Evolutionary conservation across 2,113 vertebrate genomes (phyloP).

Genomic region (Eulemur macaco): DNA sequence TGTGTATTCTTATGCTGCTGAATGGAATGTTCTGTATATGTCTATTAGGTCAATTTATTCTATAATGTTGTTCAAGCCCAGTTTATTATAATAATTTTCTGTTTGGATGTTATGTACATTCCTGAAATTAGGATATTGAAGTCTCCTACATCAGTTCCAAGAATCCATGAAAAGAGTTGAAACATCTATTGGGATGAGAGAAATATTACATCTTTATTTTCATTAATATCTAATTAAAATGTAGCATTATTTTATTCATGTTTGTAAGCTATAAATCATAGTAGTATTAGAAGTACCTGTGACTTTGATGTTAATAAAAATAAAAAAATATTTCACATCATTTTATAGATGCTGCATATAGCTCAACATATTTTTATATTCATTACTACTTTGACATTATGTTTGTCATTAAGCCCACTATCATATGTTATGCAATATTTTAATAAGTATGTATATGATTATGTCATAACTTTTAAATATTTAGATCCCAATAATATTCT

Average conservation of each 20-base stretch:
- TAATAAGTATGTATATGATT: neutral
- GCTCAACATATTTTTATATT: neutral
- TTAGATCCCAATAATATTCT: neutral
- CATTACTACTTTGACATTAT: neutral
- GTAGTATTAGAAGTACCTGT: neutral
- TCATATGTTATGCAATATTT: neutral
- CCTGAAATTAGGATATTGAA: neutral
- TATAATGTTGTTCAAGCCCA: neutral
- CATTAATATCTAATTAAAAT: neutral
- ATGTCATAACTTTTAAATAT: conserved; percentile 7
- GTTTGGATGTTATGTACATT: neutral
- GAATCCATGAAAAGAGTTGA: neutral
- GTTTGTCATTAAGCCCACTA: neutral
- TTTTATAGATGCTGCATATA: neutral
- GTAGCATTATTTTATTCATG: neutral
- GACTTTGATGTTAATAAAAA: neutral
- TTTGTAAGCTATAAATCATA: neutral
- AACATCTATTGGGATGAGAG: neutral
- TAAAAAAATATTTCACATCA: neutral
- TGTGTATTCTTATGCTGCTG: neutral
- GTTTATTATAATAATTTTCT: neutral
- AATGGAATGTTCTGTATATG: neutral
- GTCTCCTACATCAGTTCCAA: neutral
- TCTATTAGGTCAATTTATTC: neutral
- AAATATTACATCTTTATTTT: neutral